Base-by-base conservation (phyloP, 2,888 invertebrate genomes). In the Hedychridium roseum region DNA sequence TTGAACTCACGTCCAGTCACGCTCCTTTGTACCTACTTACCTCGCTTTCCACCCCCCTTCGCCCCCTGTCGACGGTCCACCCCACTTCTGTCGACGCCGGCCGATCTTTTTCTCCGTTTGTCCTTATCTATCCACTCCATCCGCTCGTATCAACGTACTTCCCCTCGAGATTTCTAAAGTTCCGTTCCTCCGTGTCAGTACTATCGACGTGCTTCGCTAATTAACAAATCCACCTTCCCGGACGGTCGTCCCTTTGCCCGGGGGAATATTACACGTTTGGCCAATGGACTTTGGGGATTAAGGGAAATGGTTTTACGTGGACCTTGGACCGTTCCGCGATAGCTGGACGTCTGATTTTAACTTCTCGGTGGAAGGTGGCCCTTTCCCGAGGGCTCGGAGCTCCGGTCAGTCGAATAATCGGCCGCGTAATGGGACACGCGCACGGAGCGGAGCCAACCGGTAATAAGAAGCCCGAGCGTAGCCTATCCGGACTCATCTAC, bases 1-100 rank as follows among this genome's bases (percentile, higher is more conserved):
- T 78, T 78, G 74, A 77, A 72, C 76, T 75, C 76, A 70, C 68
- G 70, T 74, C 73, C 76, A 76, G 70, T 72, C 70, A 69, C 71
- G 67, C 73, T 77, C 73, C 73, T 78, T 76, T 77, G 73, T 76
- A 74, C 66, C 68, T 70, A 74, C 73, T 73, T 74, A 73, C 70
- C 67, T 69, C 57, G 55, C 59, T 53, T 50, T 26, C 32, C 49
- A 48, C 52, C 46, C 42, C 30, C 43, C 36, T 46, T 44, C 32
- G 15, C 35, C 23, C 40, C 20, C 39, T 27, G 31, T 31, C n/a
- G 18, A 30, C 35, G 20, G 21, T 38, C 16, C 46, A 18, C 21
- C 28, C 35, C 44, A 41, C 39, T 42, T 42, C 32, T 46, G 20
- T 20, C 38, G 44, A 30, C 38, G 50, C 26, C 40, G 23, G 30